phyloP scores from a whole-genome alignment of 92 coral and sea anemone genomes.

The Actinernus sp. region DNA sequence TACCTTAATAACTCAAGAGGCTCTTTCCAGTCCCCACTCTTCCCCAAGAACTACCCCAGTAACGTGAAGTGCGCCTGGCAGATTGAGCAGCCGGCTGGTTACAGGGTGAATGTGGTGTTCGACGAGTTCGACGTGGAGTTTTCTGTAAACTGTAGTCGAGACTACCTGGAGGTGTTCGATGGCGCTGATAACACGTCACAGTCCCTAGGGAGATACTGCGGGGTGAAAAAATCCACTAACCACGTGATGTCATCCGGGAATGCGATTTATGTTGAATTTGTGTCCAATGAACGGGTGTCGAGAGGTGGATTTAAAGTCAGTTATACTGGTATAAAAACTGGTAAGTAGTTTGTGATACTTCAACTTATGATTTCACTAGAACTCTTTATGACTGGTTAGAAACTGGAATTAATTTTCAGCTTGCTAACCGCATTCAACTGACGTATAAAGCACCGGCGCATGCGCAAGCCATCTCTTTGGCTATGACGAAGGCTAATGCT shows the following conservation, averaged over 20 bases:
- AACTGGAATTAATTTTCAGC: no score
- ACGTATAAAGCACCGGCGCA: no score
- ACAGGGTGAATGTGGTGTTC: slow-evolving; percentile 23
- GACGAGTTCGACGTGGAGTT: slow-evolving; percentile 48
- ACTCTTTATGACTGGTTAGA: no score
- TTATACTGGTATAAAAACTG: slow-evolving; percentile 43
- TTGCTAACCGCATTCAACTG: no score
- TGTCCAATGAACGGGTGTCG: slow-evolving; percentile 22
- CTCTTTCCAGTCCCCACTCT: slow-evolving; percentile 54
- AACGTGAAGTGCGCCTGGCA: slow-evolving; percentile 62
- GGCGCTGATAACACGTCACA: slow-evolving; percentile 44
- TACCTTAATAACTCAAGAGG: slow-evolving; percentile 40
- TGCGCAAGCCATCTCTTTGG: no score
- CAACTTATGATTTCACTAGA: no score
- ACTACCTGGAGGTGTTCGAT: slow-evolving; percentile 53
- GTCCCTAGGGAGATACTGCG: slow-evolving; percentile 64
- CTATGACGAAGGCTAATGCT: no score
- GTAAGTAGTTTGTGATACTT: slow-evolving; percentile 9
- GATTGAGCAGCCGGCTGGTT: slow-evolving; percentile 53
- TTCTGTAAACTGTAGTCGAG: slow-evolving; percentile 50
- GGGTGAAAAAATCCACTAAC: slow-evolving; percentile 12
- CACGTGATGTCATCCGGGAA: slow-evolving; percentile 58
- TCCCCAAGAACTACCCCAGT: slow-evolving; percentile 59
- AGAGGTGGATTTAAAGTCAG: slow-evolving; percentile 47
- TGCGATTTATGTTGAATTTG: slow-evolving; percentile 46